These are phyloP conservation scores for Hedya salicella DNA, from an alignment of 2,888 invertebrate genomes.

Conservation along the genomic window DNA sequence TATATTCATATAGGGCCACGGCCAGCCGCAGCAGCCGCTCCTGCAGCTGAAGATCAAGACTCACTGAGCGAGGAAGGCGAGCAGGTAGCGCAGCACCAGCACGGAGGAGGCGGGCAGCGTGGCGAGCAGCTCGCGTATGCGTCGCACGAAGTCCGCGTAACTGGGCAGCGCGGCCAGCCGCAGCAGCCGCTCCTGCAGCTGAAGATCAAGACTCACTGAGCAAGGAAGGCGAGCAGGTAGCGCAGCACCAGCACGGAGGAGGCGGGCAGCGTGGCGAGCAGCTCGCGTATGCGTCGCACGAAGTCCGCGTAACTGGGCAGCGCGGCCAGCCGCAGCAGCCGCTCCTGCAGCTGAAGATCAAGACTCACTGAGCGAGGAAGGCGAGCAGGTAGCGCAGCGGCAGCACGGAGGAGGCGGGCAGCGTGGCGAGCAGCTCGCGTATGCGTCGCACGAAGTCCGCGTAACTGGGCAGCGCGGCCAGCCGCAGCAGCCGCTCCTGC, in stretches of 20 bases:
- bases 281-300: conserved; percentile 89
- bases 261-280: conserved; percentile 91
- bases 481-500: neutral
- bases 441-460: conserved; percentile 87
- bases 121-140: conserved; percentile 90
- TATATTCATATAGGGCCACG: too few species aligned
- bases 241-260: conserved; percentile 95
- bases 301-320: too few species aligned
- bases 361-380: conserved; percentile 94
- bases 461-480: too few species aligned
- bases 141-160: conserved; percentile 85
- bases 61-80: conserved; percentile 97
- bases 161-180: neutral
- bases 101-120: conserved; percentile 93
- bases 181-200: too few species aligned
- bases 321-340: too few species aligned
- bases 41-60: conserved; percentile 54
- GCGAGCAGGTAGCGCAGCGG: conserved; percentile 98
- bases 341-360: neutral
- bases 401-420: conserved; percentile 93
- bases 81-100: conserved; percentile 96
- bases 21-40: neutral
- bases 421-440: conserved; percentile 90
- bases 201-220: conserved; percentile 87
- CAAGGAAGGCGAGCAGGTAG: conserved; percentile 97